phyloP scores from a whole-genome alignment of 1,140 invertebrate species.

The Epicauta chinensis region DNA sequence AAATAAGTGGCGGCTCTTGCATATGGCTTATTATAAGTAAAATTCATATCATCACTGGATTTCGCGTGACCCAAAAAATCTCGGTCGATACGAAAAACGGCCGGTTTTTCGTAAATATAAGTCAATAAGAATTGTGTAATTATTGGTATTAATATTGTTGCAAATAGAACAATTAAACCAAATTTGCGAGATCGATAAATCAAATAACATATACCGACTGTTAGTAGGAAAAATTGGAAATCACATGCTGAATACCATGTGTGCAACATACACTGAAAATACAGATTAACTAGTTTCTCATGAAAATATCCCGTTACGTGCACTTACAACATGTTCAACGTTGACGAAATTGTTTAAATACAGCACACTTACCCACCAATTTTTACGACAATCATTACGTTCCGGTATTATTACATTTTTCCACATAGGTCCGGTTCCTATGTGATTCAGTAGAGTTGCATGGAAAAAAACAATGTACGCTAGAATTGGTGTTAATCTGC shows the following conservation, averaged over 20 bases:
- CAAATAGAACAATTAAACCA: constrained; percentile 26
- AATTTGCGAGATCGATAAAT: constrained; percentile 41
- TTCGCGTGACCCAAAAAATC: constrained; percentile 48
- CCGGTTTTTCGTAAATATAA: constrained; percentile 42
- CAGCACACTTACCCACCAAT: constrained; percentile 49
- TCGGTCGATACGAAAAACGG: constrained; percentile 47
- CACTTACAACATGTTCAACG: constrained; percentile 37
- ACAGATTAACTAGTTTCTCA: constrained; percentile 29
- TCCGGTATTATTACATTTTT: constrained; percentile 32
- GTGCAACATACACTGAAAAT: constrained; percentile 63
- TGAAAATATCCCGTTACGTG: too few species aligned
- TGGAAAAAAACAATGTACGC: constrained; percentile 38
- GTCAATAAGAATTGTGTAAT: constrained; percentile 46
- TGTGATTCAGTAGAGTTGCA: constrained; percentile 32
- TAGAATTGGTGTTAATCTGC: constrained; percentile 35
- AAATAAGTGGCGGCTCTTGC: constrained; percentile 49
- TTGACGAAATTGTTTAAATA: constrained; percentile 55
- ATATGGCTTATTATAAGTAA: constrained; percentile 50
- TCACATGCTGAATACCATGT: constrained; percentile 74
- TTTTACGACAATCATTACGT: constrained; percentile 35
- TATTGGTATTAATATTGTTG: constrained; percentile 27
- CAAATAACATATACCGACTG: constrained; percentile 51
- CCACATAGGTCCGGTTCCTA: constrained; percentile 36
- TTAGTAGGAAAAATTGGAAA: constrained; percentile 65
- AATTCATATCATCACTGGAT: constrained; percentile 42